These are phyloP conservation scores for Eleutherodactylus coqui DNA, from an alignment of 2,797 vertebrate genomes.

Conservation along the genomic window DNA sequence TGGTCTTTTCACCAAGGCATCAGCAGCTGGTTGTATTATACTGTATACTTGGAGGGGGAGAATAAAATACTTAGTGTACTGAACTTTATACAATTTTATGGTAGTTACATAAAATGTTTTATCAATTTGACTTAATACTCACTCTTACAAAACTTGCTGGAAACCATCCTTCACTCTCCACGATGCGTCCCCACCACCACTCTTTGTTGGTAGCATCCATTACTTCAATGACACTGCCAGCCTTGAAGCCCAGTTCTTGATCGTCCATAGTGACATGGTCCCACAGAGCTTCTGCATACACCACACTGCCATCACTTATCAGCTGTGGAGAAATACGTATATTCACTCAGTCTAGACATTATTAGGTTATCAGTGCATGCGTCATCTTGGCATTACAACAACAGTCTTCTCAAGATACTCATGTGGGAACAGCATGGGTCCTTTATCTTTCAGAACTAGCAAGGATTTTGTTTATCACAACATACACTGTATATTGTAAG, in stretches of 20 bases:
- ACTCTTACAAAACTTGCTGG: constrained; percentile 96
- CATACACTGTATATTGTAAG: no score
- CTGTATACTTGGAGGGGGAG: not conserved
- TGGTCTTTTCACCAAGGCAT: no score
- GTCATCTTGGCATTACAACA: no score
- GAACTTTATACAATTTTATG: not conserved
- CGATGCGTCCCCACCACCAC: constrained; percentile 97
- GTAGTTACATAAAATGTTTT: not conserved
- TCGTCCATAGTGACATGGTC: constrained; percentile 98
- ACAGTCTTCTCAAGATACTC: no score
- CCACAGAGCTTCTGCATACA: constrained; percentile 95
- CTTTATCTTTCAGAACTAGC: no score
- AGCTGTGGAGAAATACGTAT: constrained; percentile 79
- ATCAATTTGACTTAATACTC: constrained; percentile 61
- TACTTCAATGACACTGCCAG: constrained; percentile 93
- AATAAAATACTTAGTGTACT: not conserved
- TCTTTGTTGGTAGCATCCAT: constrained; percentile 96
- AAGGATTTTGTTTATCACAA: no score
- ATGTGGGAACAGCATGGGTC: no score
- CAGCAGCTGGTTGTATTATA: not conserved
- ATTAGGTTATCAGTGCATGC: not conserved
- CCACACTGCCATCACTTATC: constrained; percentile 95
- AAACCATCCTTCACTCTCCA: constrained; percentile 95
- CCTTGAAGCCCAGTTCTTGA: constrained; percentile 96
- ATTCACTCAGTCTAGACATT: constrained; percentile 6